Percentiles rank a stretch among this genome's conserved stretches.
phyloP scores from a whole-genome alignment of 2,797 vertebrate genomes.

The Ibycter americanus region DNA sequence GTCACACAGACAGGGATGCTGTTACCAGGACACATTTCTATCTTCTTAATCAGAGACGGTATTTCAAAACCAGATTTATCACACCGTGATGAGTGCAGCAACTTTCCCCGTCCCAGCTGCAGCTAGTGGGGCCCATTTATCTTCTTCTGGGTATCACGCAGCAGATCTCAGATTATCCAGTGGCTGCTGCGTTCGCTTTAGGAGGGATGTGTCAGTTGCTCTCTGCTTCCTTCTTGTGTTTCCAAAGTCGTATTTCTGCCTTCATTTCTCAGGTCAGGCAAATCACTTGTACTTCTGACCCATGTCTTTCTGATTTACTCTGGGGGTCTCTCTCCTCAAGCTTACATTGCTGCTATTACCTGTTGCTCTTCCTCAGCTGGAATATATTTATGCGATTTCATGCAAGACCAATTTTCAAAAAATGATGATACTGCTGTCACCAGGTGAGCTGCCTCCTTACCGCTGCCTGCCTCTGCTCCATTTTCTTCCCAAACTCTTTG shows the following conservation, averaged over 20 bases:
- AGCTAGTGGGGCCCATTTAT: neutral
- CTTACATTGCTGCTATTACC: constrained; percentile 1
- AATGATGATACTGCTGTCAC: neutral
- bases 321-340: rapidly evolving
- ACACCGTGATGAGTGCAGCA: neutral
- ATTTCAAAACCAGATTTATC: neutral
- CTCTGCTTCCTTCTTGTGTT: neutral
- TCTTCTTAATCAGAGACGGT: neutral
- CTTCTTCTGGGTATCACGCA: neutral
- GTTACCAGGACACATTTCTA: neutral
- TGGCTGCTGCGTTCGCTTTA: neutral
- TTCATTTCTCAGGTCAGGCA: constrained; percentile 3
- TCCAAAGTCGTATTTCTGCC: neutral
- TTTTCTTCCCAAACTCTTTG: neutral
- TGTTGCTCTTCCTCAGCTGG: neutral
- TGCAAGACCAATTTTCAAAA: neutral
- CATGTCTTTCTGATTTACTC: neutral
- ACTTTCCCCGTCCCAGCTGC: rapidly evolving
- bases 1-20: neutral
- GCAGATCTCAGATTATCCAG: neutral
- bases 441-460: neutral
- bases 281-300: constrained; percentile 7
- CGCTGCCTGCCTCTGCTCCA: neutral
- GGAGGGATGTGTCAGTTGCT: neutral
- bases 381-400: neutral